Evolutionary conservation across 2,888 invertebrate genomes (phyloP).

Genomic region (Meliscaeva auricollis): DNA sequence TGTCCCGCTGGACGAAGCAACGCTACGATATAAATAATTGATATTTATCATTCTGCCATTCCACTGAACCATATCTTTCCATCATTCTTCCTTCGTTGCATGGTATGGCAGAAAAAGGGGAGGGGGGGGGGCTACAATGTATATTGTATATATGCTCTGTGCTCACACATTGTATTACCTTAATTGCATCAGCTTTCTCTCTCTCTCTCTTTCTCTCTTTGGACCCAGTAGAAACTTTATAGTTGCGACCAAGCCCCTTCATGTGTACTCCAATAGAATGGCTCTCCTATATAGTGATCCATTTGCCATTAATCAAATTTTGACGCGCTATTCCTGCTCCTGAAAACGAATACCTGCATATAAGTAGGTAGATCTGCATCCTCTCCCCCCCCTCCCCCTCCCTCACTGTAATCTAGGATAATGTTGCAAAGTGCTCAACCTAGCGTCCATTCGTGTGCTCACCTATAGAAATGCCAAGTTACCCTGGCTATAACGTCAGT

Average conservation of each 20-base stretch:
- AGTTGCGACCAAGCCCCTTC: constrained; percentile 43
- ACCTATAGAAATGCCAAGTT: background rate
- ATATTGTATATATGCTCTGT: constrained; percentile 27
- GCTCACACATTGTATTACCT: constrained; percentile 64
- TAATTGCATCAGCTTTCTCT: constrained; percentile 60
- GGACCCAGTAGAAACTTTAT: background rate
- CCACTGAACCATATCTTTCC: constrained; percentile 47
- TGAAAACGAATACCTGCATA: constrained; percentile 31
- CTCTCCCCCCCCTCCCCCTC: no score
- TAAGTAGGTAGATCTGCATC: background rate
- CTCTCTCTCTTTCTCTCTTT: background rate
- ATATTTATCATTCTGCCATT: constrained; percentile 65
- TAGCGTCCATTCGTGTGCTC: constrained; percentile 1
- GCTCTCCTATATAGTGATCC: constrained; percentile 24
- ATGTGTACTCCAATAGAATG: background rate
- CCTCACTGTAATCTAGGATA: constrained; percentile 57
- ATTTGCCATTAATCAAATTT: constrained; percentile 70
- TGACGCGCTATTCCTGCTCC: constrained; percentile 33
- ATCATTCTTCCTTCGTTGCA: constrained; percentile 10
- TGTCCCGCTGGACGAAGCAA: constrained; percentile 50
- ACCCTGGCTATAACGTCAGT: background rate
- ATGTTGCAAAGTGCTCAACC: constrained; percentile 53
- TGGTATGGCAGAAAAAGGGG: background rate
- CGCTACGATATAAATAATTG: constrained; percentile 70
- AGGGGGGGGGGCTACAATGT: background rate